Evolutionary conservation across 2,888 invertebrate species (phyloP).

Genomic region (Girardia tigrina): DNA sequence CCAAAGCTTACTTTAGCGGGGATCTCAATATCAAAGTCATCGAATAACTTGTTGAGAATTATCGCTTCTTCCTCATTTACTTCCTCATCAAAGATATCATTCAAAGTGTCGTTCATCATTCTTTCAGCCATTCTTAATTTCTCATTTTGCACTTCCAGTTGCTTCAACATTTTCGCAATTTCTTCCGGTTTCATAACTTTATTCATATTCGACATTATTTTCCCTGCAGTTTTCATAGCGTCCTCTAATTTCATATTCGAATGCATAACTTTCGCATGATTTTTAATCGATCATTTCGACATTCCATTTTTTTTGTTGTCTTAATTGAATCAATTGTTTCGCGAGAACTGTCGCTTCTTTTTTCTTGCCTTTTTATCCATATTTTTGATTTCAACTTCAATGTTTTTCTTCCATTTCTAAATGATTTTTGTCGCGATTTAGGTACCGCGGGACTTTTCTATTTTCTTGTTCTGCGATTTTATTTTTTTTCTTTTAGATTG

Average conservation of each 20-base stretch:
- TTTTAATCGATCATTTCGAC: conserved; percentile 67
- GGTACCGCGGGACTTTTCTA: conserved; percentile 66
- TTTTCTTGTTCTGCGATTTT: conserved; percentile 68
- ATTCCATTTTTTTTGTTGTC: conserved; percentile 72
- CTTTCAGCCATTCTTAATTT: conserved; percentile 90
- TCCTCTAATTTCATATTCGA: conserved; percentile 72
- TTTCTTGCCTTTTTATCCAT: conserved; percentile 70
- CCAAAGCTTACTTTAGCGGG: conserved; percentile 59
- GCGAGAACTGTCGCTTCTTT: conserved; percentile 62
- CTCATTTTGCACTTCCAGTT: conserved; percentile 68
- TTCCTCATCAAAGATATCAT: conserved; percentile 72
- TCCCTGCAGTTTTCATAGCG: conserved; percentile 73
- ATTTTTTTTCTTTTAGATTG: too few relatives aligned
- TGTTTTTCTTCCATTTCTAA: conserved; percentile 74
- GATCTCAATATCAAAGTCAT: conserved; percentile 87
- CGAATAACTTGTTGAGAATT: conserved; percentile 60
- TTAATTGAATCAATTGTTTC: conserved; percentile 70
- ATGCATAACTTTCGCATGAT: conserved; percentile 74
- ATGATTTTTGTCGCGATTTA: conserved; percentile 67
- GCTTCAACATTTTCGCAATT: conserved; percentile 66
- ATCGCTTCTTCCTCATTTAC: conserved; percentile 79
- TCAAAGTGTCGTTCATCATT: conserved; percentile 78
- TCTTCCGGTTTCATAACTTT: conserved; percentile 71
- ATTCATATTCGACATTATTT: conserved; percentile 74
- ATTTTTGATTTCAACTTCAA: conserved; percentile 75